phyloP scores from a whole-genome alignment of 1,140 invertebrate genomes.

The Drosophila bipectinata region DNA sequence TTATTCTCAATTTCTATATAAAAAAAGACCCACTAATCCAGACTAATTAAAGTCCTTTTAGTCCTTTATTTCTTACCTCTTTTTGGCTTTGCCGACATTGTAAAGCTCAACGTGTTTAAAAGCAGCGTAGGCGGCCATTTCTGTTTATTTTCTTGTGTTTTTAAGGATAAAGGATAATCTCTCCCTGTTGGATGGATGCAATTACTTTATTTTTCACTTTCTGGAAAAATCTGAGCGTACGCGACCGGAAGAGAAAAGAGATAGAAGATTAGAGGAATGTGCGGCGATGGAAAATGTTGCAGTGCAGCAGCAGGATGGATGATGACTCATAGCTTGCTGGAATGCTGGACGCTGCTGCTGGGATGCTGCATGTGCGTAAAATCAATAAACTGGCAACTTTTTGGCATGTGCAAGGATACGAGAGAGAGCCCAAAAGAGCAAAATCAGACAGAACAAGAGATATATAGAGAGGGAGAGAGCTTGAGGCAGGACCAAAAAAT shows the following conservation, averaged over 20 bases:
- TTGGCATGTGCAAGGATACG: conserved; percentile 27
- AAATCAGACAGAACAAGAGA: neutral
- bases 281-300: conserved; percentile 35
- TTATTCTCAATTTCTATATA: neutral
- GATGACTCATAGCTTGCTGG: conserved; percentile 10
- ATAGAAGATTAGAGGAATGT: conserved; percentile 14
- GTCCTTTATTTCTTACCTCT: conserved; percentile 85
- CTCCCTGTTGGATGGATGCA: conserved; percentile 39
- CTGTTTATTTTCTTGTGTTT: conserved; percentile 35
- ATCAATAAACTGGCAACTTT: conserved; percentile 41
- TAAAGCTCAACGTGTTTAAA: conserved; percentile 89
- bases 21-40: neutral
- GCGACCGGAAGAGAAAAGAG: conserved; percentile 4
- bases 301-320: conserved; percentile 5
- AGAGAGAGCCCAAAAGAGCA: conserved; percentile 9
- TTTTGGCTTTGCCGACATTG: conserved; percentile 89
- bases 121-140: conserved; percentile 88
- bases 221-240: conserved; percentile 41
- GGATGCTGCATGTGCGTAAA: conserved; percentile 49
- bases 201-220: conserved; percentile 49
- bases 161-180: conserved; percentile 46
- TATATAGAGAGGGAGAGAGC: neutral
- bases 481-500: neutral
- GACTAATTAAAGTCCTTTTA: neutral
- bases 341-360: conserved; percentile 28